Percentiles rank a stretch among this genome's conserved stretches.
Conservation (phyloP, 2,797 vertebrate genomes). For the Hybognathus amarus region DNA sequence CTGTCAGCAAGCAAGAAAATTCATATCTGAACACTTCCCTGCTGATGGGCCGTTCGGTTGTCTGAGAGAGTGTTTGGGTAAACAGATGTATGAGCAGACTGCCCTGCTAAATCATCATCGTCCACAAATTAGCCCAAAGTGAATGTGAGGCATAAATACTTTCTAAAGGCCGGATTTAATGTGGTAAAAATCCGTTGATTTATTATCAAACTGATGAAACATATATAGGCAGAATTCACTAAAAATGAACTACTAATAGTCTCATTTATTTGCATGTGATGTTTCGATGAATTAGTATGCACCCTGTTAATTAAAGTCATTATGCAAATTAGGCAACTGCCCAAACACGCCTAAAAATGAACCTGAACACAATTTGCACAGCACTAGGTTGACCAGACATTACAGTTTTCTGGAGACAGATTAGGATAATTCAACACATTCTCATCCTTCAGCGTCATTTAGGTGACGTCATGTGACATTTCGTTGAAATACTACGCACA, state of each 20-base stretch:
- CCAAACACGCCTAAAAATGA: neutral
- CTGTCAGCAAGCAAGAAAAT: slow-evolving; percentile 39
- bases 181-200: neutral
- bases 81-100: slow-evolving; percentile 50
- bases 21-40: slow-evolving; percentile 12
- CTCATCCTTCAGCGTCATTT: too few species aligned
- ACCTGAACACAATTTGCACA: too few species aligned
- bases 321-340: neutral
- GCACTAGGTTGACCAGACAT: neutral
- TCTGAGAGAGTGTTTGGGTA: neutral
- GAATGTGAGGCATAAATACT: neutral
- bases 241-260: neutral
- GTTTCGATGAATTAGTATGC: neutral
- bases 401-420: neutral
- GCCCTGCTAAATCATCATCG: slow-evolving; percentile 33
- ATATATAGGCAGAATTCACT: too few species aligned
- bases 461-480: too few species aligned
- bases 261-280: neutral
- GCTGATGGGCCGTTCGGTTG: slow-evolving; percentile 20
- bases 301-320: neutral
- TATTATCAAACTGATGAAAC: neutral
- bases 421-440: too few species aligned
- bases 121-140: slow-evolving; percentile 11
- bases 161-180: neutral
- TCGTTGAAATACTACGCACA: too few species aligned